A percentile compares a stretch with the other conserved stretches of the same genome.
Conservation (phyloP, 2,113 vertebrate species). For the Barbus barbus region DNA sequence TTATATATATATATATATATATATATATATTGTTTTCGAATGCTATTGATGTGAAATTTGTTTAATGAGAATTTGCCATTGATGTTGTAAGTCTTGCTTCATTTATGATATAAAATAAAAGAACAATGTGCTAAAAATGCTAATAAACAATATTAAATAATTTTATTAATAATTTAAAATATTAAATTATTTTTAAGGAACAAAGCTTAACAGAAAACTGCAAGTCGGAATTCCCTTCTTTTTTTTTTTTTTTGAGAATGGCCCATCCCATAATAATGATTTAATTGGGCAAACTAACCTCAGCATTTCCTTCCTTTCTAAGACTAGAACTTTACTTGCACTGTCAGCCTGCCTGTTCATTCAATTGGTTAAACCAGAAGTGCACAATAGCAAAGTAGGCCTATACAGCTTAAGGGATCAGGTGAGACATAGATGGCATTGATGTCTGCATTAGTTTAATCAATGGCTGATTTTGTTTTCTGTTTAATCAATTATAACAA, state of each 20-base stretch:
- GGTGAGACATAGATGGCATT: background rate
- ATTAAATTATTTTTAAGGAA: background rate
- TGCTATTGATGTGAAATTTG: background rate
- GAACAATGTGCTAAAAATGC: background rate
- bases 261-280: background rate
- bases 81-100: too few relatives aligned
- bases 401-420: background rate
- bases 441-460: background rate
- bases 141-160: too few relatives aligned
- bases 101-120: background rate
- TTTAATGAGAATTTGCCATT: too few relatives aligned
- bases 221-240: background rate
- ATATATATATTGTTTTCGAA: background rate
- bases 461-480: background rate
- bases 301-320: background rate
- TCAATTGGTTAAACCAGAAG: background rate
- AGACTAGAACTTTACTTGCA: background rate
- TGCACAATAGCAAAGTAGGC: background rate
- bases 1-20: background rate
- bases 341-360: background rate
- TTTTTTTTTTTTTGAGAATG: background rate
- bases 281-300: background rate
- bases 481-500: slow-evolving; percentile 14
- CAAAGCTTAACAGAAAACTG: background rate
- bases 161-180: background rate